These are phyloP conservation scores for Listrodromus nycthemerus DNA, from an alignment of 2,888 invertebrate genomes.

Conservation along the genomic window DNA sequence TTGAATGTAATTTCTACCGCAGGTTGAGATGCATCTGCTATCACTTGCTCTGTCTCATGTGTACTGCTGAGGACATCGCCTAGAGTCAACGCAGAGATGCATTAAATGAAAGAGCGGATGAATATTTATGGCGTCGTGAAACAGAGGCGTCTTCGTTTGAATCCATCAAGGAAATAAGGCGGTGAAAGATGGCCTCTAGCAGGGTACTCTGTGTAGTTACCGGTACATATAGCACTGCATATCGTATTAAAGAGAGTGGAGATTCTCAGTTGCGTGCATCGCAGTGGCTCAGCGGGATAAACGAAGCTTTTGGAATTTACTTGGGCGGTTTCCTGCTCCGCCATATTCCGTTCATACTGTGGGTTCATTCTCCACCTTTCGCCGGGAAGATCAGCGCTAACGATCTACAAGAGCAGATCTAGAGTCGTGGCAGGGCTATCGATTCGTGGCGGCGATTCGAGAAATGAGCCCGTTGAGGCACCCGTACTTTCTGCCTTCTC, in stretches of 20 bases:
- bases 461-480: slow-evolving; percentile 49
- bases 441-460: slow-evolving; percentile 66
- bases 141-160: slow-evolving; percentile 50
- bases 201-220: slow-evolving; percentile 17
- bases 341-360: slow-evolving; percentile 34
- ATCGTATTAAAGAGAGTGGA: slow-evolving; percentile 41
- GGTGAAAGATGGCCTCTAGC: slow-evolving; percentile 29
- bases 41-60: slow-evolving; percentile 2
- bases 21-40: neutral
- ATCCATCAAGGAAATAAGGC: slow-evolving; percentile 50
- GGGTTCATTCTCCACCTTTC: slow-evolving; percentile 55
- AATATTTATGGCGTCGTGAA: slow-evolving; percentile 59
- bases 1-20: neutral
- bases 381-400: slow-evolving; percentile 64
- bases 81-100: slow-evolving; percentile 26
- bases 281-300: slow-evolving; percentile 41
- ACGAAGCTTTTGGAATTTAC: slow-evolving; percentile 65
- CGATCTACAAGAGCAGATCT: slow-evolving; percentile 63
- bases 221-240: slow-evolving; percentile 11
- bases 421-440: slow-evolving; percentile 54
- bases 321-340: slow-evolving; percentile 59
- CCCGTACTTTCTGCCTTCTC: slow-evolving; percentile 32
- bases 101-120: slow-evolving; percentile 43
- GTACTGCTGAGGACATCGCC: neutral
- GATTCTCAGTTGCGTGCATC: slow-evolving; percentile 51